These are phyloP conservation scores for Dugesia japonica DNA, from an alignment of 2,888 invertebrate genomes.

Conservation along the genomic window DNA sequence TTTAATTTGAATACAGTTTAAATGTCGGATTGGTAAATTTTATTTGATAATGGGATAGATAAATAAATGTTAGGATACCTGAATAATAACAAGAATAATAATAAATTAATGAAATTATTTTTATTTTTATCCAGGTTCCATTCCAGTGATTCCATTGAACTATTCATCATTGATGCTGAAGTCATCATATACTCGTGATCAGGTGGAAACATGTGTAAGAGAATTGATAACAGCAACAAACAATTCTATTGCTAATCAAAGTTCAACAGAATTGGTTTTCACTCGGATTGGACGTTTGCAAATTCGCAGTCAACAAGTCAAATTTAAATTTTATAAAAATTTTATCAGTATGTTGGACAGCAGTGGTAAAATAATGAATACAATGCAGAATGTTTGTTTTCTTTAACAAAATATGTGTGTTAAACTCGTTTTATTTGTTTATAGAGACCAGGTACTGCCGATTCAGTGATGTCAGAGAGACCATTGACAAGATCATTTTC, in stretches of 20 bases:
- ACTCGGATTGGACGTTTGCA: slow-evolving; percentile 44
- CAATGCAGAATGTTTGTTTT: slow-evolving; percentile 43
- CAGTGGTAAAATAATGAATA: slow-evolving; percentile 42
- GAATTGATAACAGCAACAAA: slow-evolving; percentile 44
- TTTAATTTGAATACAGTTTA: too few relatives aligned
- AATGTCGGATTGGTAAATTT: too few relatives aligned
- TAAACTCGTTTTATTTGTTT: slow-evolving; percentile 33
- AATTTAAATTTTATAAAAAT: slow-evolving; percentile 48
- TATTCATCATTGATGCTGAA: slow-evolving; percentile 44
- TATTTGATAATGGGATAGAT: too few relatives aligned
- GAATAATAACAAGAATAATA: too few relatives aligned
- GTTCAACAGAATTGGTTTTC: slow-evolving; percentile 46
- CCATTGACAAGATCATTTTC: slow-evolving; percentile 40
- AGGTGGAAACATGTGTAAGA: slow-evolving; percentile 44
- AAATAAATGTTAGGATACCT: too few relatives aligned
- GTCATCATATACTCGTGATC: slow-evolving; percentile 45
- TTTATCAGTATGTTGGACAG: slow-evolving; percentile 46
- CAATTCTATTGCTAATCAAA: slow-evolving; percentile 40
- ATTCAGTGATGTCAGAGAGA: slow-evolving; percentile 47
- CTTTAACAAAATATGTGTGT: background rate
- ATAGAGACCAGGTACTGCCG: slow-evolving; percentile 46
- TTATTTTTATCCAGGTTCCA: slow-evolving; percentile 39
- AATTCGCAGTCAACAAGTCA: slow-evolving; percentile 43
- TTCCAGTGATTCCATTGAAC: slow-evolving; percentile 46
- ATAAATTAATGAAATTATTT: background rate